phyloP scores from a whole-genome alignment of 2,113 vertebrate genomes.

The Solenodon paradoxus region DNA sequence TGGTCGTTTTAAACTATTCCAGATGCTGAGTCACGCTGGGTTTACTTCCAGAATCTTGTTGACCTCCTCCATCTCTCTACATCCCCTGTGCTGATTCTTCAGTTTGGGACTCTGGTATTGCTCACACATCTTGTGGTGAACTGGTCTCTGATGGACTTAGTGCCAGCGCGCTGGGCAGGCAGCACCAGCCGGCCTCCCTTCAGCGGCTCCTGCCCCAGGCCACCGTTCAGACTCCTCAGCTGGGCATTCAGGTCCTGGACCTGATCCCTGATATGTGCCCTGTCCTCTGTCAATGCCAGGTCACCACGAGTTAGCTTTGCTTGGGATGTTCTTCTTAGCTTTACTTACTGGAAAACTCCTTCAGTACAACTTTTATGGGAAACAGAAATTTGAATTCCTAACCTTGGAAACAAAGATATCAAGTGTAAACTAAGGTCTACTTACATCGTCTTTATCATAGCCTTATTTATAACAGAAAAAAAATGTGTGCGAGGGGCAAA shows the following conservation, averaged over 20 bases:
- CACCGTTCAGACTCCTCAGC: neutral
- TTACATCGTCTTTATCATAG: neutral
- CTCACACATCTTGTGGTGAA: no score
- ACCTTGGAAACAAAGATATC: neutral
- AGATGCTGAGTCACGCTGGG: neutral
- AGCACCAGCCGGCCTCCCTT: neutral
- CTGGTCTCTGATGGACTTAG: no score
- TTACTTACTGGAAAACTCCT: neutral
- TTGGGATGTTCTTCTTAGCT: neutral
- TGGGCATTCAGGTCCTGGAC: neutral
- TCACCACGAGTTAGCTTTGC: neutral
- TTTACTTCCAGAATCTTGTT: neutral
- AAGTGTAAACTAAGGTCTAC: neutral
- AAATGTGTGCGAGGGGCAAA: rapidly evolving
- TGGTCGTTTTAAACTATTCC: neutral
- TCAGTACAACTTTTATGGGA: neutral
- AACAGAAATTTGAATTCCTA: neutral
- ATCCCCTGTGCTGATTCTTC: neutral
- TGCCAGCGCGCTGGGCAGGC: neutral
- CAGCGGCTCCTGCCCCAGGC: no score
- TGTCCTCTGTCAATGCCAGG: neutral
- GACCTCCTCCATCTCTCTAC: neutral
- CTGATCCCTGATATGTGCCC: neutral
- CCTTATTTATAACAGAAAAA: neutral
- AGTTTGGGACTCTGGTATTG: neutral